Evolutionary conservation across 2,797 vertebrate genomes (phyloP).

Genomic region (Uromys caudimaculatus): DNA sequence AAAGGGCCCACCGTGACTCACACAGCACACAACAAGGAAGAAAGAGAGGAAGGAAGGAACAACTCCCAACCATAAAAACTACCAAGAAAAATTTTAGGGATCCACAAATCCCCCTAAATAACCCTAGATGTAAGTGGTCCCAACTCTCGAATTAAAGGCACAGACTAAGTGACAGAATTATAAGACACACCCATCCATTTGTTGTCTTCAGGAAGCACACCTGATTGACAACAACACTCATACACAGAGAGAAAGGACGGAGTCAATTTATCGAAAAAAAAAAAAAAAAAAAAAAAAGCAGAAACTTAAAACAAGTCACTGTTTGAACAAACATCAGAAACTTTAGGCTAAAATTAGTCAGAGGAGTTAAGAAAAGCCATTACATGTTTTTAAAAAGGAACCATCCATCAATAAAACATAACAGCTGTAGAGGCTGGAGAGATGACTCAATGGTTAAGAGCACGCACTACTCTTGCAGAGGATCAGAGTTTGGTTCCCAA

Average conservation of each 20-base stretch:
- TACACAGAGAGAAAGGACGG: background rate
- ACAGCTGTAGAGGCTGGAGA: background rate
- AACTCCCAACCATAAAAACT: background rate
- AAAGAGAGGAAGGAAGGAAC: background rate
- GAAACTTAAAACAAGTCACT: background rate
- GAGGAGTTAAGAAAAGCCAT: background rate
- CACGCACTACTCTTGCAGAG: background rate
- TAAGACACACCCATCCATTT: background rate
- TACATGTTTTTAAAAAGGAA: background rate
- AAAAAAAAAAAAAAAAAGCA: background rate
- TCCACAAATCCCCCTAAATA: background rate
- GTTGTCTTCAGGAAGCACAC: background rate
- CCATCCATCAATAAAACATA: background rate
- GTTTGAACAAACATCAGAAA: background rate
- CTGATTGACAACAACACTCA: background rate
- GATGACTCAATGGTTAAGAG: background rate
- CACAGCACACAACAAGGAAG: background rate
- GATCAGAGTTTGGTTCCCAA: background rate
- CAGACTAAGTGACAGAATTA: too few species aligned
- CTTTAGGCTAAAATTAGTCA: background rate
- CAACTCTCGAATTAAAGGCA: background rate
- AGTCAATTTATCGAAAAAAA: background rate
- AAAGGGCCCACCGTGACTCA: background rate
- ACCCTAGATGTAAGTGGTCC: background rate
- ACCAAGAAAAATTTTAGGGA: background rate